phyloP scores from a whole-genome alignment of 2,888 invertebrate species.

The Ellobium chinense region DNA sequence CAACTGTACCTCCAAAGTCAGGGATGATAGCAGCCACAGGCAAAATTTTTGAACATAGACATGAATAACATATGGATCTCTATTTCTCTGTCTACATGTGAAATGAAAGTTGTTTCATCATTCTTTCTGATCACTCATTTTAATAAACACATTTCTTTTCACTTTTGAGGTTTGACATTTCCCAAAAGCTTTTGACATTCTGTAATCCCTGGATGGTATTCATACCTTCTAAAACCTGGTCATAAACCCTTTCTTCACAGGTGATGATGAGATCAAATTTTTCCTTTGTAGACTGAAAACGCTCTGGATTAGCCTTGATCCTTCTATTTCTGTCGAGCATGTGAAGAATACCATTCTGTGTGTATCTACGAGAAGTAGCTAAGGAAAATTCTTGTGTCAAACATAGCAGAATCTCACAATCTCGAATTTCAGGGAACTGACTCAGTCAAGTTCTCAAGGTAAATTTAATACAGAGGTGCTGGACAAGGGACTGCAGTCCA shows the following conservation, averaged over 20 bases:
- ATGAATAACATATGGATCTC: not conserved
- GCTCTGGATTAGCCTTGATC: constrained; percentile 95
- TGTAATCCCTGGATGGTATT: too few relatives aligned
- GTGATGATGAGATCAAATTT: constrained; percentile 97
- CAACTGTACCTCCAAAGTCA: too few relatives aligned
- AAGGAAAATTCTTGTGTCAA: too few relatives aligned
- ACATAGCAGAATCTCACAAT: too few relatives aligned
- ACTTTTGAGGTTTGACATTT: too few relatives aligned
- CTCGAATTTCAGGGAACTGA: too few relatives aligned
- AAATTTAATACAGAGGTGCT: too few relatives aligned
- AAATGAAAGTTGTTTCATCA: not conserved
- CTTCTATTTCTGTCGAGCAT: constrained; percentile 98
- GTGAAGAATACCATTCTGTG: constrained; percentile 97
- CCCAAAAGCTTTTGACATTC: too few relatives aligned
- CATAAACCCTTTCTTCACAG: constrained; percentile 98
- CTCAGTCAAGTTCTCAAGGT: too few relatives aligned
- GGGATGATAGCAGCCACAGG: too few relatives aligned
- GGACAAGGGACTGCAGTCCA: too few relatives aligned
- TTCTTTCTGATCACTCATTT: not conserved
- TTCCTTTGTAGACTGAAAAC: constrained; percentile 93
- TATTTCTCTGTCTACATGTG: not conserved
- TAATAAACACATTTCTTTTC: not conserved
- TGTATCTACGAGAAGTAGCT: constrained; percentile 87
- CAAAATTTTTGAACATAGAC: too few relatives aligned
- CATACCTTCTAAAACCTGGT: constrained; percentile 95